Evolutionary conservation across 2,888 invertebrate species (phyloP).

Genomic region (Diadromus collaris): DNA sequence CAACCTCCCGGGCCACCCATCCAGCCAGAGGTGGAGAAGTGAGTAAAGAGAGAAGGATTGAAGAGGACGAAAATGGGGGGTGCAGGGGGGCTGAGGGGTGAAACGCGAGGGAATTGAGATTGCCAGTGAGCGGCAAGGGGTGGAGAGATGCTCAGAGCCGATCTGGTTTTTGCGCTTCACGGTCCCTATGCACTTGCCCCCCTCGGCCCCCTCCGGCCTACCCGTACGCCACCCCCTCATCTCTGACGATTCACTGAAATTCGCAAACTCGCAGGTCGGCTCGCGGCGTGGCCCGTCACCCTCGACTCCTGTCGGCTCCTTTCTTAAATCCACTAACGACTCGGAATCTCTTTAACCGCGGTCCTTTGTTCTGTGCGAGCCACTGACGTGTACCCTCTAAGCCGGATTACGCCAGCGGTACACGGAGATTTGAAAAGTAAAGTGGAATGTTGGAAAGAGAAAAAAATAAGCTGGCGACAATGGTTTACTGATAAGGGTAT

Average conservation of each 20-base stretch:
- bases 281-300: not conserved
- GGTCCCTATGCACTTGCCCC: constrained; percentile 23
- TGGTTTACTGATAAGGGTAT: constrained; percentile 36
- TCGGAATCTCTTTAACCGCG: constrained; percentile 67
- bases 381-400: constrained; percentile 63
- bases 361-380: constrained; percentile 22
- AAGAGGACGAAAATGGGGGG: constrained; percentile 32
- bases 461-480: constrained; percentile 1
- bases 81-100: constrained; percentile 26
- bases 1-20: no score
- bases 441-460: constrained; percentile 1
- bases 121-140: constrained; percentile 15
- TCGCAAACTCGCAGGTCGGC: constrained; percentile 18
- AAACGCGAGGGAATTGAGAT: constrained; percentile 39
- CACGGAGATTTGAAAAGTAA: not conserved
- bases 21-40: constrained; percentile 35
- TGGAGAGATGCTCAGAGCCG: constrained; percentile 41
- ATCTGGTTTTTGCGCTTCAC: constrained; percentile 51
- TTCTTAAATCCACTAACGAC: constrained; percentile 64
- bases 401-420: constrained; percentile 66
- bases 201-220: not conserved
- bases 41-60: constrained; percentile 50
- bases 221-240: not conserved
- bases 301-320: not conserved
- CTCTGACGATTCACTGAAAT: constrained; percentile 4